Conservation (phyloP, 2,888 invertebrate species). For the Morpho helenor region DNA sequence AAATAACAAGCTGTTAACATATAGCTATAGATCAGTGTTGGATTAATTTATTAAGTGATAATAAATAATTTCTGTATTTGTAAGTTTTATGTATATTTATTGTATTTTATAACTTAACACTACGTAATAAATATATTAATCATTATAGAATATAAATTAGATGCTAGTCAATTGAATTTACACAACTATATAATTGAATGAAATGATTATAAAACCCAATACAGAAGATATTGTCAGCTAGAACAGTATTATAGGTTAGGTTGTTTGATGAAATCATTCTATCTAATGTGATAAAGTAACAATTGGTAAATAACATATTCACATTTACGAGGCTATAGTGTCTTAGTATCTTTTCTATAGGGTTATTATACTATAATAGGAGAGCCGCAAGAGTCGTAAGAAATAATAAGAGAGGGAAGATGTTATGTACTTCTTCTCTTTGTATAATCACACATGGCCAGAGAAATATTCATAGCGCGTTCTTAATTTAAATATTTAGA, state of each 20-base stretch:
- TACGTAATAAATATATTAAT: constrained; percentile 23
- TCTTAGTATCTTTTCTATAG: constrained; percentile 3
- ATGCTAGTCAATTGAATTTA: constrained; percentile 75
- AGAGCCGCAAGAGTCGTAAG: too few relatives aligned
- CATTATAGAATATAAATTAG: constrained; percentile 50
- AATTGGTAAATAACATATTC: constrained; percentile 46
- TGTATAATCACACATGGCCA: too few relatives aligned
- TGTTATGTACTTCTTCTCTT: too few relatives aligned
- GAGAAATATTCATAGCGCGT: too few relatives aligned
- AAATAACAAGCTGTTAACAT: too few relatives aligned
- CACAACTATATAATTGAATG: constrained; percentile 58
- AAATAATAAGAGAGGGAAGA: too few relatives aligned
- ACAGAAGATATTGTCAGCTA: constrained; percentile 56
- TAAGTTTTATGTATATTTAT: background rate
- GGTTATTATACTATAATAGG: too few relatives aligned
- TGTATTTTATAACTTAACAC: constrained; percentile 8
- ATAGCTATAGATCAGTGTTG: too few relatives aligned
- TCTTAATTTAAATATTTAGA: too few relatives aligned
- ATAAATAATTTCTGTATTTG: too few relatives aligned
- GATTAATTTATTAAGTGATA: too few relatives aligned
- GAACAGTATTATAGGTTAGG: constrained; percentile 77
- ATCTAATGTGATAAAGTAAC: constrained; percentile 52
- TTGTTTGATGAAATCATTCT: constrained; percentile 58
- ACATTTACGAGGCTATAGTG: constrained; percentile 33
- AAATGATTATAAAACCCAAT: constrained; percentile 52